Evolutionary conservation across 23 tunicate species (phyloP).

Genomic region (Botrylloides violaceus): DNA sequence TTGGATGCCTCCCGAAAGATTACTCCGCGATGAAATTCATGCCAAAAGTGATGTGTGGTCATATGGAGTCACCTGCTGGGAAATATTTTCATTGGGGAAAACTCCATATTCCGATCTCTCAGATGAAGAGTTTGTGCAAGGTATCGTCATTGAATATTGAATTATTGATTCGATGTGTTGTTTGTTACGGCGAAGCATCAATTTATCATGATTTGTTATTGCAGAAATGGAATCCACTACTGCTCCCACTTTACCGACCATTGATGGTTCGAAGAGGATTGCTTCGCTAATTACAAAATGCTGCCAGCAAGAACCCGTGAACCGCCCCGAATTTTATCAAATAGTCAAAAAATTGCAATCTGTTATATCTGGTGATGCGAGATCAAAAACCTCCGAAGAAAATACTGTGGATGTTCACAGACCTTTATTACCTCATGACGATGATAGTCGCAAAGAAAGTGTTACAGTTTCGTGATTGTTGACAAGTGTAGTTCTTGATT

Average conservation of each 20-base stretch:
- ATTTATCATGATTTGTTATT: background rate
- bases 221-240: conserved; percentile 30
- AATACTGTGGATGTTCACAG: background rate
- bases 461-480: too few relatives aligned
- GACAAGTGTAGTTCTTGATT: too few relatives aligned
- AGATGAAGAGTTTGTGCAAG: conserved; percentile 36
- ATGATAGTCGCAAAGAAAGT: background rate
- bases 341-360: conserved; percentile 65
- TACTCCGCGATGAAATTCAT: conserved; percentile 22
- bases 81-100: conserved; percentile 73
- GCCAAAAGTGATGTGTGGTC: conserved; percentile 83
- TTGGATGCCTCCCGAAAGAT: conserved; percentile 91
- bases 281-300: conserved; percentile 78
- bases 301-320: conserved; percentile 31
- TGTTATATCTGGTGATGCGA: conserved; percentile 32
- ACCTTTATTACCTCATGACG: background rate
- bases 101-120: conserved; percentile 39
- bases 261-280: conserved; percentile 61
- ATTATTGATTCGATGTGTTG: background rate
- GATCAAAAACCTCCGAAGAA: background rate
- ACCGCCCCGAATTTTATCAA: conserved; percentile 78
- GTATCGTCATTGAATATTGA: conserved; percentile 23
- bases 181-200: background rate
- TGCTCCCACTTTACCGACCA: conserved; percentile 42
- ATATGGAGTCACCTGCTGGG: conserved; percentile 97